These are phyloP conservation scores for Napeogenes sylphis DNA, from an alignment of 2,888 invertebrate genomes.

Conservation along the genomic window DNA sequence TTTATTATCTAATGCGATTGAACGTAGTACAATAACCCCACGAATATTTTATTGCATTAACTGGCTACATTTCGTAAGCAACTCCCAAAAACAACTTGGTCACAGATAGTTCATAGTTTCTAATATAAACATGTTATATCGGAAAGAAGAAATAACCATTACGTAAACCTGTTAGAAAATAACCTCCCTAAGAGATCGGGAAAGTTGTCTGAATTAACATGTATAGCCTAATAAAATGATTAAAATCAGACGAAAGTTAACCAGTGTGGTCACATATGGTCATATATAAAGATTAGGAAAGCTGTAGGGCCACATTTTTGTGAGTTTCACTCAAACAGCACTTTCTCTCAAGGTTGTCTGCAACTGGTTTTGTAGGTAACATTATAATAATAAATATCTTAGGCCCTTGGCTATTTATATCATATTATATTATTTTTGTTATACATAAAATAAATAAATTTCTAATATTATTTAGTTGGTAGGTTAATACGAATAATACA, in stretches of 20 bases:
- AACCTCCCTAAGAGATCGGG: constrained; percentile 25
- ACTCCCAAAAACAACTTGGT: not conserved
- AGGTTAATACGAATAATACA: constrained; percentile 3
- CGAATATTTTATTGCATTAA: constrained; percentile 10
- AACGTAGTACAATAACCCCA: constrained; percentile 17
- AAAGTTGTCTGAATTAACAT: constrained; percentile 28
- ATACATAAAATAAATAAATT: not conserved
- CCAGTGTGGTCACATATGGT: constrained; percentile 49
- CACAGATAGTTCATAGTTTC: not conserved
- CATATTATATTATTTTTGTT: no score
- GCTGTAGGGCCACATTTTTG: constrained; percentile 60
- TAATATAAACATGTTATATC: not conserved
- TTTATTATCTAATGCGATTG: constrained; percentile 23
- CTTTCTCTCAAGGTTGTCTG: constrained; percentile 48
- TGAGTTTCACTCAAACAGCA: constrained; percentile 52
- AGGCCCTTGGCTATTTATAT: not conserved
- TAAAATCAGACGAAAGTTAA: constrained; percentile 40
- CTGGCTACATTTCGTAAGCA: not conserved
- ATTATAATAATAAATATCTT: not conserved
- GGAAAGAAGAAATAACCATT: constrained; percentile 26
- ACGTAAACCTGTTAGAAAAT: constrained; percentile 30
- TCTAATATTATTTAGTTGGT: constrained; percentile 5
- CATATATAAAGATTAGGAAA: constrained; percentile 56
- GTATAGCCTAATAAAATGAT: constrained; percentile 30
- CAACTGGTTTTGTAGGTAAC: constrained; percentile 9